A percentile compares a stretch with the other conserved stretches of the same genome.
phyloP scores from a whole-genome alignment of 1,140 invertebrate genomes.

The Drosophila pruinosa region DNA sequence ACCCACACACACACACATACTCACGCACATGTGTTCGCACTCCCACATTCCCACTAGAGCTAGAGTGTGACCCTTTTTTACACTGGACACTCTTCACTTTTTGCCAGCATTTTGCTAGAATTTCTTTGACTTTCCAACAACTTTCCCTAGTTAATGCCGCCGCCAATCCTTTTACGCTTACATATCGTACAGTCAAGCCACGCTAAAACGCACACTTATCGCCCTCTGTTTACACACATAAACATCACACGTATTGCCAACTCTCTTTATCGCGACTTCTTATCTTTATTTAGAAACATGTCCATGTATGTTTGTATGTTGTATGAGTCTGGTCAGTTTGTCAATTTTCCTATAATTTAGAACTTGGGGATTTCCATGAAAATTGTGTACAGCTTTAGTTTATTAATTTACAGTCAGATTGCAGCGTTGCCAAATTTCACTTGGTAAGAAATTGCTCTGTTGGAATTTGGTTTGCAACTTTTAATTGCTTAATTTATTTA shows the following conservation, averaged over 20 bases:
- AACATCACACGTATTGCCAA: not conserved
- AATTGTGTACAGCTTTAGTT: too few species aligned
- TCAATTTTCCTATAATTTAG: too few species aligned
- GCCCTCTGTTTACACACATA: not conserved
- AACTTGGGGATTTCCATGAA: too few species aligned
- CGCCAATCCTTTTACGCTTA: not conserved
- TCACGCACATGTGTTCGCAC: not conserved
- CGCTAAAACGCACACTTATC: not conserved
- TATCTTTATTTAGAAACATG: not conserved
- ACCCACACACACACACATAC: not conserved
- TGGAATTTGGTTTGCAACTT: too few species aligned
- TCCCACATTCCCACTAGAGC: not conserved
- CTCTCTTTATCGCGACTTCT: not conserved
- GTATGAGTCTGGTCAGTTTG: too few species aligned
- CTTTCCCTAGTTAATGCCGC: not conserved
- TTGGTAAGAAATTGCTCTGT: not conserved
- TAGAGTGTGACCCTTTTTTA: conserved; percentile 17
- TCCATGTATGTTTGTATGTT: too few species aligned
- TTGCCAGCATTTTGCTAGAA: not conserved
- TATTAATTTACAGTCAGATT: not conserved
- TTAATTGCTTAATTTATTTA: too few species aligned
- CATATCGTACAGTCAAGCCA: not conserved
- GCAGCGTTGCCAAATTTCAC: not conserved
- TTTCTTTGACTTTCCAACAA: not conserved
- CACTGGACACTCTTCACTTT: not conserved